Evolutionary conservation across 2,113 vertebrate species (phyloP), one percentile per base, ranked within the genome.

Genomic region (Rousettus leschenaultii): DNA sequence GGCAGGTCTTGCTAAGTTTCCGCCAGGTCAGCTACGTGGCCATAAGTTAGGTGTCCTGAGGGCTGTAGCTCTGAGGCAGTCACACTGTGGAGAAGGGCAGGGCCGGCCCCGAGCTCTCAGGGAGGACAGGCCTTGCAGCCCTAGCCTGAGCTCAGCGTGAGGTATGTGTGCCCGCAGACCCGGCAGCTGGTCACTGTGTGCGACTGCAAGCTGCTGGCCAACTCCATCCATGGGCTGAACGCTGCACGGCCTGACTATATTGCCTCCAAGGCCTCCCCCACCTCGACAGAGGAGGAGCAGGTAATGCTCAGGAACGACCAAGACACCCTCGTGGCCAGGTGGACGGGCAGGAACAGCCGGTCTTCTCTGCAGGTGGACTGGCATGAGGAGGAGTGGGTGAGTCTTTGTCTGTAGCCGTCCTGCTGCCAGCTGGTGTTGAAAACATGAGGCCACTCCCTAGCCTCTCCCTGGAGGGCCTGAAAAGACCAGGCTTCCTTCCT

Each of bases 361-460:
- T 98, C 99, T 48, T 99, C 99, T 21, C 98, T 99, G 95, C 99
- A 99, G 28, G 99, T 98, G 14, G 99, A 99, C 96, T 99, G 99
- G 99, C 99, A 99, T 0, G 99, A 99, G 97, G 99, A 99, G 95
- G 99, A 99, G 89, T 99, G 99, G 99, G 99, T 99, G 97, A 85
- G 99, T 98, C 85, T 87, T 13, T 11, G 15, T n/a, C 19, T 22
- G 6, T 1, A n/a, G 7, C 75, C 5, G 0, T 30, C 22, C 33
- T 43, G 18, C 63, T n/a, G 0, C n/a, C 55, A 21, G 15, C 28
- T 80, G 2, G 45, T 33, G 26, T 38, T 51, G n/a, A 45, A 51
- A 59, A 35, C 5, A 0, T 2, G 35, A 51, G 63, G 26, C 12
- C 16, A 43, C 2, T 21, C 75, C 18, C 61, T 33, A 30, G 35